Evolutionary conservation across 2,888 invertebrate genomes (phyloP), one percentile per base, ranked within the genome.

Genomic region (Amorpha juglandis): DNA sequence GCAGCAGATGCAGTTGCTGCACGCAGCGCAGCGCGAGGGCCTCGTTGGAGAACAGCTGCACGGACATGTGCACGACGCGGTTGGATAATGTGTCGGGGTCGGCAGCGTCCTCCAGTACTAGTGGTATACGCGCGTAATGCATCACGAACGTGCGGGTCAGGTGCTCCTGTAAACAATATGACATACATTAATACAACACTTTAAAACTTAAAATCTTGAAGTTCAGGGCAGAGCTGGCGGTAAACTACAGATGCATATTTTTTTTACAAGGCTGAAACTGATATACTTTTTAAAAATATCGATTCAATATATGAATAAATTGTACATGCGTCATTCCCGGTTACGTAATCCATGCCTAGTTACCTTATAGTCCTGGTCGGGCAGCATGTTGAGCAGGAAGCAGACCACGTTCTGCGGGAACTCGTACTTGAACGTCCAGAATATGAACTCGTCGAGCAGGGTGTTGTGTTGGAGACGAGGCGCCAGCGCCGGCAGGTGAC

Each of bases 401-500:
- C 99, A 99, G 64, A 99, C 99, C 67, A 99, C 95, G 84, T 98
- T 98, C 91, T 99, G 98, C 0, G 99, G 99, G 92, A 99, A 99
- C 89, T 99, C 98, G 88, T 97, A 98, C 85, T 98, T 98, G 69
- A 99, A 98, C 27, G 98, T 98, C 99, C 99, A 99, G 93, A 99
- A 99, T 76, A 99, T 97, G 74, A 99, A 95, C 93, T 99, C 99
- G 87, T 99, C 99, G 21, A 98, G 94, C 71, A 98, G 95, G 0
- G 97, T 98, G 76, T 95, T 95, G 89, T 98, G 98, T 45, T 95
- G 95, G 50, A 98, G 92, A 42, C 96, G 95, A 74, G 96, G 96
- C 79, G 97, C 96, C 65, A 98, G 87, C 0, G 97, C 97, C 0
- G 97, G 96, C 78, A 97, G 95, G 86, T 97, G 96, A 78, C 96